Percentiles rank a stretch among this genome's conserved stretches.
These are phyloP conservation scores for Coelogynopora nodosa DNA, from an alignment of 2,888 invertebrate genomes.

Conservation along the genomic window DNA sequence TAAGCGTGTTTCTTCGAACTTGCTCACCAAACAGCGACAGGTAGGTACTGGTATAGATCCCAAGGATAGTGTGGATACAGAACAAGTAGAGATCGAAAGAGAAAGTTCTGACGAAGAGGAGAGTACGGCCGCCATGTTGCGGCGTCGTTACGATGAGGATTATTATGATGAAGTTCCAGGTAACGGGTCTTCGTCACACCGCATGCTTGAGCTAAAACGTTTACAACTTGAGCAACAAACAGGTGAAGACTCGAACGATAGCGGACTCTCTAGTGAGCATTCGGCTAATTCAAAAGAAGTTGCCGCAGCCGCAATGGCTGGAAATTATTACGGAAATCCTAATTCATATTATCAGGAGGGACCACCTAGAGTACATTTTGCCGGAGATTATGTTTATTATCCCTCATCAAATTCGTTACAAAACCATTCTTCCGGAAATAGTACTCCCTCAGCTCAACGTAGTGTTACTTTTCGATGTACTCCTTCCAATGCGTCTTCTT, in stretches of 20 bases:
- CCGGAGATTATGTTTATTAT: slow-evolving; percentile 25
- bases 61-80: neutral
- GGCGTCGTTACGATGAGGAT: slow-evolving; percentile 29
- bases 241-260: slow-evolving; percentile 50
- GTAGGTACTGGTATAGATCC: neutral
- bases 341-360: slow-evolving; percentile 14
- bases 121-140: slow-evolving; percentile 26
- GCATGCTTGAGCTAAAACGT: slow-evolving; percentile 36
- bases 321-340: slow-evolving; percentile 13
- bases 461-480: slow-evolving; percentile 10
- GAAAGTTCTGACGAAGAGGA: slow-evolving; percentile 36
- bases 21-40: neutral
- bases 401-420: neutral
- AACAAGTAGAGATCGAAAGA: neutral
- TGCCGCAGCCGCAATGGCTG: neutral
- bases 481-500: slow-evolving; percentile 27
- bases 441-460: neutral
- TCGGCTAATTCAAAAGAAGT: slow-evolving; percentile 42
- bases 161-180: slow-evolving; percentile 21
- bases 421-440: neutral
- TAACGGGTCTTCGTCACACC: slow-evolving; percentile 29
- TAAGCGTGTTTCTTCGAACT: neutral
- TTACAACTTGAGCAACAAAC: slow-evolving; percentile 45
- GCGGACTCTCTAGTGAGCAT: slow-evolving; percentile 49
- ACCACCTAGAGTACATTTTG: slow-evolving; percentile 42